phyloP scores from a whole-genome alignment of 2,113 vertebrate species.

The Campylomormyrus tamandua region DNA sequence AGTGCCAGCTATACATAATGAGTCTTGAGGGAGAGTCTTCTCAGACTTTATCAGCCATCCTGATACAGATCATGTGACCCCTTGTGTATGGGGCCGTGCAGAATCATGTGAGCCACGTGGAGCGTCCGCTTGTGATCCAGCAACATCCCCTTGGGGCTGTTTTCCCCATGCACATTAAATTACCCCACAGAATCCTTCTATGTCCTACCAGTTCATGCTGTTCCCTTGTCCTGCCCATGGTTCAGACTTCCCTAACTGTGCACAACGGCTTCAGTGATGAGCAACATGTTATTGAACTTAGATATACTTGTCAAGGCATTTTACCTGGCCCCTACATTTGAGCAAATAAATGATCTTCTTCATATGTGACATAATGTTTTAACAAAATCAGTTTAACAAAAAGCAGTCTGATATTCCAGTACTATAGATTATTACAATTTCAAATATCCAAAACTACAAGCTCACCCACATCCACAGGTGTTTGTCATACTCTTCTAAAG shows the following conservation, averaged over 20 bases:
- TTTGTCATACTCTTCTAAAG: background rate
- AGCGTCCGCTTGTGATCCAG: conserved; percentile 13
- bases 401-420: background rate
- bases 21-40: background rate
- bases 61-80: conserved; percentile 19
- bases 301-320: background rate
- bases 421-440: background rate
- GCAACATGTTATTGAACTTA: background rate
- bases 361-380: background rate
- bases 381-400: background rate
- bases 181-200: conserved; percentile 31
- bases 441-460: background rate
- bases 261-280: conserved; percentile 13
- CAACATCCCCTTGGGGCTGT: conserved; percentile 14
- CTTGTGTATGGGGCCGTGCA: conserved; percentile 1
- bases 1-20: background rate
- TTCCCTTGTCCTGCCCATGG: background rate
- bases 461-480: no score
- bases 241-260: background rate
- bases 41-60: background rate
- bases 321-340: background rate
- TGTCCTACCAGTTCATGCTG: background rate
- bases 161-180: conserved; percentile 29
- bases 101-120: conserved; percentile 27
- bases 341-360: background rate